Percentiles rank a stretch among this genome's conserved stretches.
phyloP scores from a whole-genome alignment of 2,888 invertebrate genomes.

The Resseliella maxima region DNA sequence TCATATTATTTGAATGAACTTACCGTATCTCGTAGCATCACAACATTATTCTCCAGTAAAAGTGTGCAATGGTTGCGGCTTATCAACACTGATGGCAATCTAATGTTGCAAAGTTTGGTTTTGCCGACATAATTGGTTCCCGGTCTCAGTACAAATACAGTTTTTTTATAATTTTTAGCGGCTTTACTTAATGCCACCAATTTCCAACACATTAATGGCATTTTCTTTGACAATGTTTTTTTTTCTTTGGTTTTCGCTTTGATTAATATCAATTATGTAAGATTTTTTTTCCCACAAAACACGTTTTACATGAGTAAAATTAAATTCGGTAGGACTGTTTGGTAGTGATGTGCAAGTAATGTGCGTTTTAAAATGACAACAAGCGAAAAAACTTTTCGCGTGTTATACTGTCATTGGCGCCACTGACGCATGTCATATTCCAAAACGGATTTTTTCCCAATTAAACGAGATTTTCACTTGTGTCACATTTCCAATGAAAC shows the following conservation, averaged over 20 bases:
- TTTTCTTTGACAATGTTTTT: neutral
- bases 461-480: no score
- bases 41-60: neutral
- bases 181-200: neutral
- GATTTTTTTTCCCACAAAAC: no score
- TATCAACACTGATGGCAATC: neutral
- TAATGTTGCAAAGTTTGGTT: neutral
- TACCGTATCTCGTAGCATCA: neutral
- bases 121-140: neutral
- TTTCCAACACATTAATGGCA: constrained; percentile 25
- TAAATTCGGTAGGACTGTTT: no score
- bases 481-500: no score
- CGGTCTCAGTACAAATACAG: neutral
- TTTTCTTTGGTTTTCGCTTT: neutral
- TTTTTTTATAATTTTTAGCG: neutral
- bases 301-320: no score
- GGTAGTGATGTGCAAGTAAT: no score
- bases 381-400: neutral
- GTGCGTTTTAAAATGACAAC: neutral
- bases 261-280: neutral
- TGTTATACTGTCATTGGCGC: no score
- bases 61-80: constrained; percentile 28
- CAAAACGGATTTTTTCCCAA: no score
- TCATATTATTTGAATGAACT: neutral
- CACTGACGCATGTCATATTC: no score